Evolutionary conservation across 2,888 invertebrate species (phyloP).

Genomic region (Gnatocerus cornutus): DNA sequence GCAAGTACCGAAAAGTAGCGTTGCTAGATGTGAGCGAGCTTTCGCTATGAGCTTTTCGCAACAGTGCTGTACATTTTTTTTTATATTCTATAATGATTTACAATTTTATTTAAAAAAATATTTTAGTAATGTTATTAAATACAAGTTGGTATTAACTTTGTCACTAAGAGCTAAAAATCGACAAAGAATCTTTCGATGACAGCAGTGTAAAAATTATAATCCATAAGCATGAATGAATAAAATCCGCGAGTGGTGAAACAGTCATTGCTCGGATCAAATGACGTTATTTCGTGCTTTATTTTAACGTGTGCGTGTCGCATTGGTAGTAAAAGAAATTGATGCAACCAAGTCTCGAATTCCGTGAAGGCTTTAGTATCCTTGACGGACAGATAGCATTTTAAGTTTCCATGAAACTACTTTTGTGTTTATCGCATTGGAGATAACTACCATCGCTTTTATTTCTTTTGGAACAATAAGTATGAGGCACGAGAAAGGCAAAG

Average conservation of each 20-base stretch:
- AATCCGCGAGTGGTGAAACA: constrained; percentile 25
- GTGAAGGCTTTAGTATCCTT: constrained; percentile 13
- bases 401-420: constrained; percentile 27
- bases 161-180: too few species aligned
- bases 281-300: constrained; percentile 34
- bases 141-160: too few species aligned
- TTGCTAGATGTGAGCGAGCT: too few species aligned
- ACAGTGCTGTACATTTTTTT: too few species aligned
- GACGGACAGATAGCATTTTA: constrained; percentile 25
- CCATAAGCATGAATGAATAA: constrained; percentile 29
- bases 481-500: constrained; percentile 4
- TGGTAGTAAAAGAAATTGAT: constrained; percentile 36
- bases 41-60: too few species aligned
- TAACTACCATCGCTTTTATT: constrained; percentile 4
- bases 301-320: constrained; percentile 34
- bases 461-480: constrained; percentile 10
- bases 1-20: too few species aligned
- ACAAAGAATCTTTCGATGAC: too few species aligned
- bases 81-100: too few species aligned
- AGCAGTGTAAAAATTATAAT: constrained; percentile 15
- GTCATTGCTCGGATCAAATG: constrained; percentile 18
- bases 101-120: too few species aligned
- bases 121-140: too few species aligned
- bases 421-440: constrained; percentile 18
- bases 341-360: constrained; percentile 37